Base-by-base conservation (phyloP, 2,797 vertebrate species). In the Neoniphon sammara region DNA sequence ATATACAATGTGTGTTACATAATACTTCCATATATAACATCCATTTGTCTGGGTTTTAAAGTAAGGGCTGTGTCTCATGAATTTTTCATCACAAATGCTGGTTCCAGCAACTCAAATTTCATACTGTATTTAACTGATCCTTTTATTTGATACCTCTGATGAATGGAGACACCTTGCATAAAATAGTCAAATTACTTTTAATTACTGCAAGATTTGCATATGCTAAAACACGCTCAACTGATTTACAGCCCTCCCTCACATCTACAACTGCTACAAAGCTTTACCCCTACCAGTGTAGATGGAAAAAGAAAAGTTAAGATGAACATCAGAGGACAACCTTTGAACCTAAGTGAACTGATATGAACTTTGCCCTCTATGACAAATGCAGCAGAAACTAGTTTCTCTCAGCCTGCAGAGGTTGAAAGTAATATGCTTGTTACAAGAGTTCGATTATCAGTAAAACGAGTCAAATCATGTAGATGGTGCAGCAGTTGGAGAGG, bases 261-360 rank as follows among this genome's bases (percentile, higher is more conserved):
- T 67, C 21, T n/a, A 36, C 6, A 39, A 5, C 36, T 1, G 42
- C 31, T 15, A 52, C 11, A 55, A 15, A 5, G 3, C 17, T 11
- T 54, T 7, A 53, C 11, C 50, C 20, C 21, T n/a, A 4, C 20
- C 8, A 34, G n/a, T 21, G 6, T 34, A 2, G 7, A 34, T 34
- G 31, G 7, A 34, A 14, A 62, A 2, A 18, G 31, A 25, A 18
- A 42, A 42, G 4, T 8, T 20, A 23, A n/a, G 1, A 20, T 31
- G 4, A 73, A 47, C 3, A 7, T 64, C 4, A 27, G n/a, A 21
- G 36, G 12, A 0, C 15, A 78, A 53, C 31, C 73, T 63, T 67
- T 67, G 54, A 66, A 53, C 63, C 55, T 20, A 27, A 54, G n/a
- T 42, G 36, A 58, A 10, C 10, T 46, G 62, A 53, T 44, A 2